Evolutionary conservation across 1,140 invertebrate species (phyloP), one percentile per base, ranked within the genome.

Genomic region (Riptortus pedestris): DNA sequence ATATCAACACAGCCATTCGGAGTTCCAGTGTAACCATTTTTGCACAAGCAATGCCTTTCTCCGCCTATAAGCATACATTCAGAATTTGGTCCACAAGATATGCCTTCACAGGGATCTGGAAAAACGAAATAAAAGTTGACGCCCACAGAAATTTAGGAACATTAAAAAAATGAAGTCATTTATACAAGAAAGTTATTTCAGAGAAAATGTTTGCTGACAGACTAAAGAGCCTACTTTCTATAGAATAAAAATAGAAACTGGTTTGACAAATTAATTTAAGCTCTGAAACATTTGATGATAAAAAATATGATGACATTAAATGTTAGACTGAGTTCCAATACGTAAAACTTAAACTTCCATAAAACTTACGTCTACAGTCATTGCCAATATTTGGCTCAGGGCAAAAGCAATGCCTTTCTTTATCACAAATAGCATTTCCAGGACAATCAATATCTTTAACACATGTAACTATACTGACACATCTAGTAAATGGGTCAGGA

Each of bases 371-470:
- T 78, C 90, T 83, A 69, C 91, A 95, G 73, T 93, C 89, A 67
- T 91, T 90, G 70, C 91, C 91, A 69, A 92, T 79, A 71, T 93
- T 93, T 0, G 91, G 91, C 70, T 91, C 88, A 2, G 90, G 91
- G 73, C 91, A 94, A 20, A 91, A 74, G 72, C 91, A 95, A 68
- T 86, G 81, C 64, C 84, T 82, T 63, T 84, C 79, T 2, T 76
- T 70, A 71, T 91, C 85, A 71, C 91, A 94, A 68, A 91, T 79
- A n/a, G 90, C 83, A 77, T 93, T 93, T 69, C 90, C 90, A 24
- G 90, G 90, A 74, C 91, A 95, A 65, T 93, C 87, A 51, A 80
- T 79, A 68, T 90, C 83, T 3, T 72, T 72, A 31, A 80, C 78
- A 71, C 91, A 94, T 14, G 83, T 86, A 1, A 91, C 82, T 60